phyloP scores from a whole-genome alignment of 2,797 vertebrate species.

The Crenuchus spilurus region DNA sequence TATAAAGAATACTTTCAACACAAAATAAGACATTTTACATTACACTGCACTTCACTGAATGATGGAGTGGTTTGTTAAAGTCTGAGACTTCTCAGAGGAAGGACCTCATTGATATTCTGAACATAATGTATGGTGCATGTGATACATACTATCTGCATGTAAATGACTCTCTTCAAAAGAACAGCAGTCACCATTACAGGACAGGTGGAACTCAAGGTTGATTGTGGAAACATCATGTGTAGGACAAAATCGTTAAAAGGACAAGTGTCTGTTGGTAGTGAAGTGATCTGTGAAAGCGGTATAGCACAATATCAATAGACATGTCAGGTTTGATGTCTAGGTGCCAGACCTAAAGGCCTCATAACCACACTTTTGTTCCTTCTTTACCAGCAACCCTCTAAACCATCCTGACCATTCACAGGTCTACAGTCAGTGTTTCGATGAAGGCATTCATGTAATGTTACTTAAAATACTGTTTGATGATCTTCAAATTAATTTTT shows the following conservation, averaged over 20 bases:
- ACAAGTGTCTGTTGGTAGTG: too few relatives aligned
- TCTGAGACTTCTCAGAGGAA: background rate
- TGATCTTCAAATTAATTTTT: too few relatives aligned
- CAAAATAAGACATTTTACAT: conserved; percentile 18
- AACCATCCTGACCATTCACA: too few relatives aligned
- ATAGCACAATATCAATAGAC: background rate
- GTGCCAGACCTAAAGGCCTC: too few relatives aligned
- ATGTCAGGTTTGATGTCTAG: too few relatives aligned
- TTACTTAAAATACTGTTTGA: too few relatives aligned
- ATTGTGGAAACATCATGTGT: background rate
- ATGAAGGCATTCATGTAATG: too few relatives aligned
- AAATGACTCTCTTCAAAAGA: background rate
- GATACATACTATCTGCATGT: background rate
- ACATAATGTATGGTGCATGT: background rate
- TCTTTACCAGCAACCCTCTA: too few relatives aligned
- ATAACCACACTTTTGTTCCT: too few relatives aligned
- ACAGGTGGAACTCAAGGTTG: background rate
- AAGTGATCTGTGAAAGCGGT: background rate
- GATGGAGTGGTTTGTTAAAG: conserved; percentile 7
- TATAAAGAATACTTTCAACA: conserved; percentile 41
- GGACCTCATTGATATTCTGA: conserved; percentile 2
- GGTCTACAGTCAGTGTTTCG: too few relatives aligned
- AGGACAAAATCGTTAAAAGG: background rate
- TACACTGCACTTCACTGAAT: conserved; percentile 5
- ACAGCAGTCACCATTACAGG: background rate